A percentile compares a stretch with the other conserved stretches of the same genome.
phyloP scores from a whole-genome alignment of 2,797 vertebrate species.

The Betta splendens region DNA sequence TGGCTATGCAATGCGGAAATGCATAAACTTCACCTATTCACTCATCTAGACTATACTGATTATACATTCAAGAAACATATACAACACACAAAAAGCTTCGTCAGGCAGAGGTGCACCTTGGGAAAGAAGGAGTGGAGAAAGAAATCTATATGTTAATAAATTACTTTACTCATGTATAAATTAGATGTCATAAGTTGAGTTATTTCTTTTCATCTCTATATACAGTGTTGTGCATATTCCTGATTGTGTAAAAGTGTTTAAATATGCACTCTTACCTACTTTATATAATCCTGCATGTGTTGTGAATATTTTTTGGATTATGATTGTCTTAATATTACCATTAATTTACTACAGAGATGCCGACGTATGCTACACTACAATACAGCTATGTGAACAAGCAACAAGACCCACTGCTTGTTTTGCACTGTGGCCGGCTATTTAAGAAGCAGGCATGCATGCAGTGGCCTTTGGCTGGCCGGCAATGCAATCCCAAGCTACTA shows the following conservation, averaged over 20 bases:
- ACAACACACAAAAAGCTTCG: neutral
- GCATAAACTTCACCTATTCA: constrained; percentile 30
- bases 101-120: neutral
- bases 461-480: constrained; percentile 32
- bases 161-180: constrained; percentile 48
- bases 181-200: constrained; percentile 8
- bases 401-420: constrained; percentile 10
- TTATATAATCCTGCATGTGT: no score
- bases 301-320: no score
- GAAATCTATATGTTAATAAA: constrained; percentile 40
- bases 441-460: constrained; percentile 24
- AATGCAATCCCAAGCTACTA: constrained; percentile 51
- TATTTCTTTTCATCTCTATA: constrained; percentile 2
- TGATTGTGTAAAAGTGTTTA: neutral
- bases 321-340: no score
- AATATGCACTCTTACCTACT: neutral
- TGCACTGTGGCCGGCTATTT: constrained; percentile 21
- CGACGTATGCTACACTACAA: neutral
- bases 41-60: constrained; percentile 17
- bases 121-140: constrained; percentile 11
- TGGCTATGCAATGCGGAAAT: constrained; percentile 40
- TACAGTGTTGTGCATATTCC: neutral
- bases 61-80: constrained; percentile 7
- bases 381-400: neutral
- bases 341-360: no score